Conservation (phyloP, 2,888 invertebrate genomes). For the Drosophila aldrichi region DNA sequence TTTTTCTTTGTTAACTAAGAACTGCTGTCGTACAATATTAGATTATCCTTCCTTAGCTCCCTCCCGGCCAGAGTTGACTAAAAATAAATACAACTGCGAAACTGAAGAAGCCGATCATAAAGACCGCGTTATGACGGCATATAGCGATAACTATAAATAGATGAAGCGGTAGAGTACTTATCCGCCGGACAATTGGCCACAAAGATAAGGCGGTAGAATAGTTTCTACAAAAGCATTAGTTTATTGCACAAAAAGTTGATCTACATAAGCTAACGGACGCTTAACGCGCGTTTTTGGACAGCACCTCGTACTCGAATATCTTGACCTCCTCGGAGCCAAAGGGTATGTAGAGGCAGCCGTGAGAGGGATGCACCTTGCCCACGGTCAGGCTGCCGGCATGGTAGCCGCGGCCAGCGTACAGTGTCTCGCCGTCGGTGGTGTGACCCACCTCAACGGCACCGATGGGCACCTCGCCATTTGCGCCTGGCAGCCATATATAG, state of each 20-base stretch:
- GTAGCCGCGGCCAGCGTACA: slow-evolving; percentile 89
- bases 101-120: slow-evolving; percentile 26
- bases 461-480: slow-evolving; percentile 88
- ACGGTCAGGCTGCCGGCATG: slow-evolving; percentile 89
- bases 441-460: slow-evolving; percentile 89
- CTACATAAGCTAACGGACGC: slow-evolving; percentile 6
- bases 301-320: slow-evolving; percentile 85
- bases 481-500: slow-evolving; percentile 89
- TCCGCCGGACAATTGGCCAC: not conserved
- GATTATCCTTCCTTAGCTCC: slow-evolving; percentile 41
- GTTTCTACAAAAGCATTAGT: slow-evolving; percentile 39
- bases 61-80: slow-evolving; percentile 31
- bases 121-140: slow-evolving; percentile 8
- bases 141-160: slow-evolving; percentile 10
- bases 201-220: slow-evolving; percentile 40
- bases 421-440: slow-evolving; percentile 88
- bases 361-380: slow-evolving; percentile 88
- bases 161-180: slow-evolving; percentile 13
- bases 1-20: slow-evolving; percentile 68
- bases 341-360: slow-evolving; percentile 86
- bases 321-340: slow-evolving; percentile 85
- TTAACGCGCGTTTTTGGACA: slow-evolving; percentile 72
- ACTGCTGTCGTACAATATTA: slow-evolving; percentile 44
- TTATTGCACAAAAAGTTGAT: slow-evolving; percentile 49
- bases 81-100: slow-evolving; percentile 43